Conservation (phyloP, 2,113 vertebrate genomes). For the Gallinago undulata region DNA sequence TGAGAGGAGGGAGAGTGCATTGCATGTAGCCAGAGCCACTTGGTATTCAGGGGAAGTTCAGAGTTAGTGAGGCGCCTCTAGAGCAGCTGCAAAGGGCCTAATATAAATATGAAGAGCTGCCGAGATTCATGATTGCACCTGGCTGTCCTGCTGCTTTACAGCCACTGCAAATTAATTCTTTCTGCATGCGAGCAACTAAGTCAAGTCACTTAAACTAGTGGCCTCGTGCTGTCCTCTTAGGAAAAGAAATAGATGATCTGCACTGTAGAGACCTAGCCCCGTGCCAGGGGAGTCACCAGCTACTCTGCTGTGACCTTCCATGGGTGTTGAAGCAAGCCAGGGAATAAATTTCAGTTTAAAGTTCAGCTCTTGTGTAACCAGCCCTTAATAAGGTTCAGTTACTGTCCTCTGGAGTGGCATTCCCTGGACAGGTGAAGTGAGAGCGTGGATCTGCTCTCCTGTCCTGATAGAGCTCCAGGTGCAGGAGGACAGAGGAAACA, state of each 20-base stretch:
- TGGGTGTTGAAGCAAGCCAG: neutral
- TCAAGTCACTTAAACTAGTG: constrained; percentile 53
- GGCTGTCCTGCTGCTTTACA: constrained; percentile 64
- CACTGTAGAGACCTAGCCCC: neutral
- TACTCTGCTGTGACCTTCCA: neutral
- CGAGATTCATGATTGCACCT: constrained; percentile 63
- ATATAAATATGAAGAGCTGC: constrained; percentile 58
- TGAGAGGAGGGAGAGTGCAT: neutral
- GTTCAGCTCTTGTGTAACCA: neutral
- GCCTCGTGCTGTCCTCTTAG: constrained; percentile 22
- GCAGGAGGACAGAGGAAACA: neutral
- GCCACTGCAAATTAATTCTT: constrained; percentile 64
- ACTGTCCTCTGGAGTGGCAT: neutral
- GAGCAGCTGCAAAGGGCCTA: constrained; percentile 62
- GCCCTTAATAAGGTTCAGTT: neutral
- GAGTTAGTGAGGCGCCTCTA: constrained; percentile 62
- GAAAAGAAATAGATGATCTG: constrained; percentile 12
- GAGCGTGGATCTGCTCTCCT: neutral
- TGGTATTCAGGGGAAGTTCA: constrained; percentile 53
- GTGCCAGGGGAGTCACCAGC: neutral
- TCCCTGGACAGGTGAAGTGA: fast-evolving
- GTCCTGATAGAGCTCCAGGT: neutral
- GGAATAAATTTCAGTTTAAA: neutral
- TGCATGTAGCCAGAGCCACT: constrained; percentile 15
- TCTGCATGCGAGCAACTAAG: constrained; percentile 39